phyloP scores from a whole-genome alignment of 1,140 invertebrate genomes.

The Drosophila lini region DNA sequence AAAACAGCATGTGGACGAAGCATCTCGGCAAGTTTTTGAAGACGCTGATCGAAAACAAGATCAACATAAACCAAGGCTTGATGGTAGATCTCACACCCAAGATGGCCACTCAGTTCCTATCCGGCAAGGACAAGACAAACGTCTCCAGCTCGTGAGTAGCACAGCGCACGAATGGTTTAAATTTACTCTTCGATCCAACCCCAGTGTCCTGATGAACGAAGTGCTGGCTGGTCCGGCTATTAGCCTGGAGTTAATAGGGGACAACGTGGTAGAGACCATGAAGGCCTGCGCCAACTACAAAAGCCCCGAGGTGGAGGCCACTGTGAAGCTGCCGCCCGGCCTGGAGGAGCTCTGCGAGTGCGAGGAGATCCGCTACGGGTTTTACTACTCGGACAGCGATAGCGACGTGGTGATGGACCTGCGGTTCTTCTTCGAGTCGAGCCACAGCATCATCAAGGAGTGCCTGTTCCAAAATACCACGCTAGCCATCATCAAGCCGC shows the following conservation, averaged over 20 bases:
- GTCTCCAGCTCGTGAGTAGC: slow-evolving; percentile 87
- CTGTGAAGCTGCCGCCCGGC: slow-evolving; percentile 85
- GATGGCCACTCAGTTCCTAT: slow-evolving; percentile 86
- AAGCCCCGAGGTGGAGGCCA: slow-evolving; percentile 49
- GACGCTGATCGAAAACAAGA: slow-evolving; percentile 87
- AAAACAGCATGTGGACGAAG: slow-evolving; percentile 88
- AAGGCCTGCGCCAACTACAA: slow-evolving; percentile 54
- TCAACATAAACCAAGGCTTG: slow-evolving; percentile 90
- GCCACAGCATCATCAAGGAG: slow-evolving; percentile 54
- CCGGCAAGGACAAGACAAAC: slow-evolving; percentile 86
- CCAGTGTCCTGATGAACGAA: slow-evolving; percentile 86
- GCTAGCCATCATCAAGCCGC: slow-evolving; percentile 96
- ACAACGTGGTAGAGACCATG: slow-evolving; percentile 87
- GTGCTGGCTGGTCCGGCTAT: slow-evolving; percentile 90
- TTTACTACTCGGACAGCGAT: slow-evolving; percentile 88
- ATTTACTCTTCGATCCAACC: background rate
- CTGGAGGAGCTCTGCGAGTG: slow-evolving; percentile 90
- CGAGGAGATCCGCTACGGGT: slow-evolving; percentile 89
- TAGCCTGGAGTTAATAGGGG: slow-evolving; percentile 90
- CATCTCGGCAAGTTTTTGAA: slow-evolving; percentile 91
- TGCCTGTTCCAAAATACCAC: slow-evolving; percentile 85
- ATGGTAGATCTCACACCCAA: slow-evolving; percentile 87
- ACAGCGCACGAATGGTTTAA: background rate
- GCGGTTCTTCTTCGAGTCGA: slow-evolving; percentile 88
- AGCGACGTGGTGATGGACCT: slow-evolving; percentile 87